These are phyloP conservation scores for Torymus auratus DNA, from an alignment of 2,888 invertebrate species.

Conservation along the genomic window DNA sequence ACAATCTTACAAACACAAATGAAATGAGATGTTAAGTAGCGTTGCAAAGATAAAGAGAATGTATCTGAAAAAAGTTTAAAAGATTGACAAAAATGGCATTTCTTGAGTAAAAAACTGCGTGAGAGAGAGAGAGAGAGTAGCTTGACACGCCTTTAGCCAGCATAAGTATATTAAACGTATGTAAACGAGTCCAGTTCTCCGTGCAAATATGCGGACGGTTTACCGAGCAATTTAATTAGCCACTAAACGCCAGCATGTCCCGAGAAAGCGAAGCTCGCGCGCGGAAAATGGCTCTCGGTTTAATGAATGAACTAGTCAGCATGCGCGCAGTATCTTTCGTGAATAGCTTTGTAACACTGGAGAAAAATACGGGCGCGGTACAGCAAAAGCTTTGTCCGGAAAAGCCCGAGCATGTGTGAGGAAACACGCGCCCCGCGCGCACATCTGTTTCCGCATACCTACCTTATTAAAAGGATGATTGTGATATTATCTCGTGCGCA, in stretches of 20 bases:
- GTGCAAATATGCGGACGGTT: constrained; percentile 20
- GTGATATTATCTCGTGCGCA: neutral
- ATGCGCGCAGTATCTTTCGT: neutral
- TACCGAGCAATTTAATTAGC: constrained; percentile 31
- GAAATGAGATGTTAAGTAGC: too few relatives aligned
- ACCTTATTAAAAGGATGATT: constrained; percentile 6
- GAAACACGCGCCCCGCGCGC: neutral
- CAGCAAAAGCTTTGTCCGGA: too few relatives aligned
- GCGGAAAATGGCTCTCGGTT: neutral
- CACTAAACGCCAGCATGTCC: constrained; percentile 5
- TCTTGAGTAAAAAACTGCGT: too few relatives aligned
- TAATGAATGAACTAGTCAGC: constrained; percentile 28
- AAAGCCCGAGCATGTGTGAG: constrained; percentile 6
- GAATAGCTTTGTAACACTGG: neutral
- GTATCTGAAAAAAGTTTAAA: too few relatives aligned
- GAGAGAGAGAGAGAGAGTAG: neutral
- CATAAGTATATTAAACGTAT: constrained; percentile 21
- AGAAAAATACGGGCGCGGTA: neutral
- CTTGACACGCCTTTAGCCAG: neutral
- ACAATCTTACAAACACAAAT: too few relatives aligned
- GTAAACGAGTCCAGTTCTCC: constrained; percentile 7
- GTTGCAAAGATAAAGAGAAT: too few relatives aligned
- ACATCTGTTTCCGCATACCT: neutral
- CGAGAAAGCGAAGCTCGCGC: constrained; percentile 6
- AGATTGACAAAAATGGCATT: too few relatives aligned